Evolutionary conservation across 2,797 vertebrate species (phyloP), one percentile per base, ranked within the genome.

Genomic region (Poecilia velifera): DNA sequence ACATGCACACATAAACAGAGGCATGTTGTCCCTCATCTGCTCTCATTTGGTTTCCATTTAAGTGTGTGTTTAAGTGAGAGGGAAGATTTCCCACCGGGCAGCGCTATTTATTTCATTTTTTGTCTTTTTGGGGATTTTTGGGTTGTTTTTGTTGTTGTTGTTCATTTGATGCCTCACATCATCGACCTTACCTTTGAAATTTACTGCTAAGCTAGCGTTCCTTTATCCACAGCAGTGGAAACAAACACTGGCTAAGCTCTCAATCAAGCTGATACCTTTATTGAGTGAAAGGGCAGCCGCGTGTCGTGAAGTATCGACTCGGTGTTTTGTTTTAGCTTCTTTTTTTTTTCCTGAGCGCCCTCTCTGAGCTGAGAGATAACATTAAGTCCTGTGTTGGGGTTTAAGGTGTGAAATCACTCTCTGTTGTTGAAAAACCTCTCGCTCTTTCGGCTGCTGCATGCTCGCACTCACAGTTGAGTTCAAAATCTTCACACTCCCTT

Each of bases 31-130:
- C 77, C 31, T 8, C 0, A 31, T 36, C 59, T 80, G 77, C 85
- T 81, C 80, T 86, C 79, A 87, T 89, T 84, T 77, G 47, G 81
- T 80, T 90, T 51, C 45, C 45, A 59, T 62, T 51, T 64, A 68
- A 85, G 51, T 74, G 76, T 59, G 59, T 77, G 36, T 75, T 75
- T 75, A 79, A 86, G 81, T 53, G 64, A 74, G 81, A 53, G 66
- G 75, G 51, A 47, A 73, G 25, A 51, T 76, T 73, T 71, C 71
- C 81, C 71, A 7, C 43, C 20, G 46, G 77, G 74, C 18, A 31
- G 31, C 18, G 46, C 16, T 7, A 59, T 45, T 34, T 34, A 34
- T 79, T 82, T 84, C 4, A 12, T 4, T 4, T 4, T 2, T 3
- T 57, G 10, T 6, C 28, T 59, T 57, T 53, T 53, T 4, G 34